Percentiles rank a stretch among this genome's conserved stretches.
phyloP scores from a whole-genome alignment of 2,797 vertebrate genomes.

The Ctenosaura bakeri region DNA sequence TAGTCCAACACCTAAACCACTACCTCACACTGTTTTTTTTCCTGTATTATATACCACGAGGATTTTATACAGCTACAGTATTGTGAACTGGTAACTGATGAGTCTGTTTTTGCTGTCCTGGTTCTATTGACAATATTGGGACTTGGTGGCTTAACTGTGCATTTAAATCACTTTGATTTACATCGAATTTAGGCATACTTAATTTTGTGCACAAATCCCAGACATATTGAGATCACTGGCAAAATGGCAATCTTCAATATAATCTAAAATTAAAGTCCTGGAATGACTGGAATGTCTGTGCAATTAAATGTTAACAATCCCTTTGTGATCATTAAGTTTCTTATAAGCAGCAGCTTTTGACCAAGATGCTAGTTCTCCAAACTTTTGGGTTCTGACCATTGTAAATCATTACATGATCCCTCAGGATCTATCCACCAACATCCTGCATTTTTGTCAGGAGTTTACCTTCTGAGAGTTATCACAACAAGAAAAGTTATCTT shows the following conservation, averaged over 20 bases:
- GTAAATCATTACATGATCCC: constrained; percentile 60
- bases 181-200: not conserved
- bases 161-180: constrained; percentile 36
- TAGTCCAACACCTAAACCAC: too few species aligned
- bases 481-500: not conserved
- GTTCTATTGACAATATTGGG: constrained; percentile 3
- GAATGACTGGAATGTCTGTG: constrained; percentile 2
- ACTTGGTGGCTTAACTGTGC: constrained; percentile 17
- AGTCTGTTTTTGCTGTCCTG: not conserved
- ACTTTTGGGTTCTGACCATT: constrained; percentile 1
- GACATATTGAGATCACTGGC: constrained; percentile 11
- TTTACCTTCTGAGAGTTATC: constrained; percentile 56
- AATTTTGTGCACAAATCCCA: constrained; percentile 23
- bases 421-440: constrained; percentile 42
- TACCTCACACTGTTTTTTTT: too few species aligned
- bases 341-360: not conserved
- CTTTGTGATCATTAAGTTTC: not conserved
- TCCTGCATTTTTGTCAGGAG: constrained; percentile 32
- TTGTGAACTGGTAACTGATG: not conserved
- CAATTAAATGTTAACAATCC: constrained; percentile 24
- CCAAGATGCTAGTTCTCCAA: not conserved
- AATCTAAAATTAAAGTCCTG: constrained; percentile 21
- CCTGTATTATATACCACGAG: not conserved
- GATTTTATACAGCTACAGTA: not conserved
- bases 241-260: not conserved